Percentiles rank a stretch among this genome's conserved stretches.
Evolutionary conservation across 2,113 vertebrate genomes (phyloP).

Genomic region (Manacus vitellinus): DNA sequence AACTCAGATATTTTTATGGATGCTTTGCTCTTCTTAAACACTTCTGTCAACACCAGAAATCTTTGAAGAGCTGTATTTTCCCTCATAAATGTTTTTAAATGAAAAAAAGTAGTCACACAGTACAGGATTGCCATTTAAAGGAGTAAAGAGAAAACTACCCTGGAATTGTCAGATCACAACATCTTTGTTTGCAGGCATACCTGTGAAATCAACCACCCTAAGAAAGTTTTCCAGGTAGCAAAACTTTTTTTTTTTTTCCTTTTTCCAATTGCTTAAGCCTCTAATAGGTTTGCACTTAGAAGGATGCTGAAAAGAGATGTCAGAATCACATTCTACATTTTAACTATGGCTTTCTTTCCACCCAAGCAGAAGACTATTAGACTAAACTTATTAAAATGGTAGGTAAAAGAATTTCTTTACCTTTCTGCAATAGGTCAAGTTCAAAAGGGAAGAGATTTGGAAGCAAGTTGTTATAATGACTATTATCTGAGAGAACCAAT

Average conservation of each 20-base stretch:
- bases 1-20: background rate
- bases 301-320: background rate
- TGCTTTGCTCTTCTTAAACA: background rate
- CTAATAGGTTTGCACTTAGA: background rate
- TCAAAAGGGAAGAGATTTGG: background rate
- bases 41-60: background rate
- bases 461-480: slow-evolving; percentile 11
- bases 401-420: background rate
- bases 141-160: background rate
- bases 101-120: background rate
- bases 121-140: background rate
- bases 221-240: background rate
- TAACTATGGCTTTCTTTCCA: background rate
- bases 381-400: background rate
- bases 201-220: background rate
- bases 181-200: background rate
- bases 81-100: background rate
- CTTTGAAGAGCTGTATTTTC: background rate
- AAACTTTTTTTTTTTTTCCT: background rate
- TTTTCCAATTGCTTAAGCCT: background rate
- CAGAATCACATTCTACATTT: background rate
- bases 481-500: background rate
- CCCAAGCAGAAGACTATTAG: background rate
- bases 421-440: background rate
- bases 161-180: background rate